phyloP scores from a whole-genome alignment of 1,140 invertebrate species.

The Bombus confusus region DNA sequence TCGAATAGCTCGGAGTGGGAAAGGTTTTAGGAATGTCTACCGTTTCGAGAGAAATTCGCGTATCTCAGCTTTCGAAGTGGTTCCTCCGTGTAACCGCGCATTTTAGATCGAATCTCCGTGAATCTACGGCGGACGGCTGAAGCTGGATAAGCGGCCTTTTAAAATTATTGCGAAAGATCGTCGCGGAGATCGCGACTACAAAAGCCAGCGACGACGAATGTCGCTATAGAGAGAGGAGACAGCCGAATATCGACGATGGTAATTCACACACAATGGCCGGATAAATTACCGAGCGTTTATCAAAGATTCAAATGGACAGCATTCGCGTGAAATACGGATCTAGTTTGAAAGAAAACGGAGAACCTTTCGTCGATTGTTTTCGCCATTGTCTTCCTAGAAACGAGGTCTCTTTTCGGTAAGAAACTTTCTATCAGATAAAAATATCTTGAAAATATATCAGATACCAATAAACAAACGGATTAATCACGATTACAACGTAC shows the following conservation, averaged over 20 bases:
- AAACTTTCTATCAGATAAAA: rapidly evolving
- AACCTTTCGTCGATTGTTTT: neutral
- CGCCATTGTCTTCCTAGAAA: neutral
- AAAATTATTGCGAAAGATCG: conserved; percentile 49
- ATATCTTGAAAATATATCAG: neutral
- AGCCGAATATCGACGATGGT: conserved; percentile 38
- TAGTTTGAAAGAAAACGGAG: neutral
- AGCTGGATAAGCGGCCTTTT: conserved; percentile 18
- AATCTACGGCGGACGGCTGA: conserved; percentile 14
- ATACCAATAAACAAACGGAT: neutral
- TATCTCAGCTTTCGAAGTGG: neutral
- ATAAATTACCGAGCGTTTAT: conserved; percentile 35
- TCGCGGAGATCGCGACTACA: conserved; percentile 15
- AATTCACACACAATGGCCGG: conserved; percentile 6
- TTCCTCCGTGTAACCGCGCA: neutral
- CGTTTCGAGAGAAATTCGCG: neutral
- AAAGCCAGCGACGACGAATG: conserved; percentile 23
- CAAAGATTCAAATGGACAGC: conserved; percentile 14
- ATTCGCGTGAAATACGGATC: neutral
- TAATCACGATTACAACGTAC: too few relatives aligned
- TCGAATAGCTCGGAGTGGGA: neutral
- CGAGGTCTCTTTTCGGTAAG: neutral
- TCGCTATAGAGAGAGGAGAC: neutral
- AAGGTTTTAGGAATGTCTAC: neutral
- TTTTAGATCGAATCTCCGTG: conserved; percentile 46